Evolutionary conservation across 2,113 vertebrate genomes (phyloP), one percentile per base, ranked within the genome.

Genomic region (Myocastor coypus): DNA sequence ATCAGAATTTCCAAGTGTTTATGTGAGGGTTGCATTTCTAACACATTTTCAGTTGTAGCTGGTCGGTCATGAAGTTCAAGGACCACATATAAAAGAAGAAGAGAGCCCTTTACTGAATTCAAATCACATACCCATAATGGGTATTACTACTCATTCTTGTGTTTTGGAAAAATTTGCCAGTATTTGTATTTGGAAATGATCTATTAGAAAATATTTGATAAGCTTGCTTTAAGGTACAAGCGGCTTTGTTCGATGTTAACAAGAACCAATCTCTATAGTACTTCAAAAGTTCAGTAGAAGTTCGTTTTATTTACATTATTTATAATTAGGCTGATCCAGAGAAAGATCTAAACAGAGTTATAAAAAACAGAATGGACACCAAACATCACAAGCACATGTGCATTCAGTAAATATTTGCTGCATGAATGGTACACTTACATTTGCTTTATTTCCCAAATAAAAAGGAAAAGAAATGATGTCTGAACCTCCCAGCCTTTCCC

Each of bases 321-420:
- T 96, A 92, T 95, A 97, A 97, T 95, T 94, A 92, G 88, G 82
- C 92, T 63, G 93, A 95, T 95, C 77, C 83, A 52, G 92, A 88
- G 64, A 82, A 83, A 96, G 88, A 92, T 82, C 91, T 96, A 92
- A 97, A 96, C 94, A 83, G 73, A 86, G 71, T 94, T 96, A 95
- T 96, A 92, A 94, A 95, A 92, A 75, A 55, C 88, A 88, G 88
- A 95, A 63, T 92, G 84, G 88, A 90, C 94, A 93, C 57, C 52
- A 87, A 94, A 89, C 84, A 93, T 84, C 89, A 84, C 3, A 57
- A 81, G 84, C 83, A 95, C 87, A 96, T 96, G 83, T 95, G 96
- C 87, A 17, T 80, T 92, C 69, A 55, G 94, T 97, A 97, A 97
- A 96, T 96, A 94, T 92, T 97, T 88, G 83, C 95, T 97, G 97